Base-by-base conservation (phyloP, 2,797 vertebrate species). In the Microcaecilia unicolor region DNA sequence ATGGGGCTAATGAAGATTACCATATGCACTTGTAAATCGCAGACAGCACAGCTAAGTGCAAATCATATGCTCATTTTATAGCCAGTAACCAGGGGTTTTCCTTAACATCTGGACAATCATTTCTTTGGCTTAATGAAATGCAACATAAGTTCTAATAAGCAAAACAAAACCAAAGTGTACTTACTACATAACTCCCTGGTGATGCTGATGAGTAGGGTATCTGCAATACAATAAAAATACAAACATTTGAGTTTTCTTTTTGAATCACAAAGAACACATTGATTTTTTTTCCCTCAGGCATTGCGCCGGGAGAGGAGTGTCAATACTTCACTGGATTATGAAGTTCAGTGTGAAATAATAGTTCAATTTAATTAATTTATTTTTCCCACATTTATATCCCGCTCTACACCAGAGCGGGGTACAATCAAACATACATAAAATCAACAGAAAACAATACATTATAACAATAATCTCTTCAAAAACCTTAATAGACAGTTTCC, bases 161-260 rank as follows among this genome's bases (percentile, higher is more conserved):
- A 67, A 62, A n/a, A 66, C 46, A 56, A 55, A 61, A 24, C 41
- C 20, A 54, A 35, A n/a, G 54, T 55, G 54, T 61, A 87, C 87
- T 84, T 82, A 98, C 95, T 81, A 91, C 92, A 34, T 97, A 98
- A 83, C 92, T 98, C 64, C 95, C 93, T 47, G 95, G 95, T 62
- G 95, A 98, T 2, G 91, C 88, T 41, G 94, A 97, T 12, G 93
- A 97, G 55, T 98, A 98, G 11, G 92, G 86, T 68, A 97, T 97
- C 95, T 98, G 48, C 5, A 81, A 79, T 23, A 56, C 2, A 56
- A 78, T 70, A 32, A 64, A 47, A 58, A 73, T 61, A 26, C 61
- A 51, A 56, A 40, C 22, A 37, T 21, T n/a, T 10, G 20, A 11
- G 32, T 70, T 51, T 62, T 25, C 54, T 17, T 12, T 62, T 54